These are phyloP conservation scores for Chorisops tibialis DNA, from an alignment of 2,888 invertebrate genomes.

Conservation along the genomic window DNA sequence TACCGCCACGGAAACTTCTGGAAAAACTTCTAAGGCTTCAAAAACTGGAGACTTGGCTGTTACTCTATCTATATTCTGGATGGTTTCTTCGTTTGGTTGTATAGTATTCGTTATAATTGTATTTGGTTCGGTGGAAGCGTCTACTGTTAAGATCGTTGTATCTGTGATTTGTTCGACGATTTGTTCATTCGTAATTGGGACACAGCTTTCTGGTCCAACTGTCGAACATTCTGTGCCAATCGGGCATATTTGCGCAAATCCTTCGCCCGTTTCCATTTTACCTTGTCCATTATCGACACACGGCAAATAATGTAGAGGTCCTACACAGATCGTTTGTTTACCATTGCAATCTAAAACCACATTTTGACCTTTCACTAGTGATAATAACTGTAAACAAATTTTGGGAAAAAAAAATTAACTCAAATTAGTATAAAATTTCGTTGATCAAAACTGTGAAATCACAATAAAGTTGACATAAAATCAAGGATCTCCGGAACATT, in stretches of 20 bases:
- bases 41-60: too few relatives aligned
- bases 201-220: slow-evolving; percentile 44
- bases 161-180: background rate
- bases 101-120: slow-evolving; percentile 19
- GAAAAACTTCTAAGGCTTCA: too few relatives aligned
- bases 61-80: too few relatives aligned
- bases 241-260: slow-evolving; percentile 38
- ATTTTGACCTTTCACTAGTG: slow-evolving; percentile 40
- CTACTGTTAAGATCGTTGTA: slow-evolving; percentile 1
- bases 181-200: slow-evolving; percentile 33
- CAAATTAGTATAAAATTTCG: too few relatives aligned
- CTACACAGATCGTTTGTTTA: slow-evolving; percentile 43
- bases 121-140: slow-evolving; percentile 13
- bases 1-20: too few relatives aligned
- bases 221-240: slow-evolving; percentile 42
- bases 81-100: background rate
- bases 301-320: slow-evolving; percentile 42
- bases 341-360: slow-evolving; percentile 41
- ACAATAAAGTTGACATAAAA: background rate
- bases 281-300: slow-evolving; percentile 39
- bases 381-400: slow-evolving; percentile 39
- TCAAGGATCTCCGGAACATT: background rate
- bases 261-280: slow-evolving; percentile 36
- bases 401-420: slow-evolving; percentile 8
- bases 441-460: too few relatives aligned